Base-by-base conservation (phyloP, 2,113 vertebrate species). In the Lasiurus borealis region DNA sequence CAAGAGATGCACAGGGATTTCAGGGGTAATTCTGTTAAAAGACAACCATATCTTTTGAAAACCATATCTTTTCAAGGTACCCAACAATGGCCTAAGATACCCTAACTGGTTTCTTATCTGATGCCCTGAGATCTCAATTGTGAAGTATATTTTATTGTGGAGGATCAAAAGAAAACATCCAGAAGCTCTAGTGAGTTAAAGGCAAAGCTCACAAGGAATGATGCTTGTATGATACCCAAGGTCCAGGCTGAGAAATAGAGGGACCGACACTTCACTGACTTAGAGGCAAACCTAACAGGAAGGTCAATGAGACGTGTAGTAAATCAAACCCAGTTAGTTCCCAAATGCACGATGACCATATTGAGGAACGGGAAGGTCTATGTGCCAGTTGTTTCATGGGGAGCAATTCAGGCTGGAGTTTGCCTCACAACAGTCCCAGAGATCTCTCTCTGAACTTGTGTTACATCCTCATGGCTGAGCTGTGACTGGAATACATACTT, bases 71-170 rank as follows among this genome's bases (percentile, higher is more conserved):
- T 93, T 62, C 59, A 23, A 94, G 48, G 4, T 66, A 48, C 52
- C 44, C 64, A 83, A 86, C 92, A 81, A 77, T n/a, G 29, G 8
- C 40, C 87, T 82, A 76, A 81, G 40, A n/a, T 40, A 81, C 48
- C 31, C 92, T 77, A 95, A 75, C 81, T 44, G 14, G 8, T 84
- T 93, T 94, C 64, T 96, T 93, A 84, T 90, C 72, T 73, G 52
- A 89, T 72, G 44, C 46, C 83, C 80, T 82, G 50, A 96, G 76
- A 93, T 91, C 75, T 96, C 85, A 77, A 25, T 72, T 94, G 78
- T 90, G 46, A 89, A 93, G 87, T n/a, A 87, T 73, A 94, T 54
- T 96, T 96, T 81, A 90, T 21, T 81, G 68, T 71, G 59, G 52
- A 84, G 27, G 31, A 76, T 96, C 89, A 90, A 90, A 95, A 88